A percentile compares a stretch with the other conserved stretches of the same genome.
Conservation (phyloP, 2,113 vertebrate species). For the Grallaria varia region DNA sequence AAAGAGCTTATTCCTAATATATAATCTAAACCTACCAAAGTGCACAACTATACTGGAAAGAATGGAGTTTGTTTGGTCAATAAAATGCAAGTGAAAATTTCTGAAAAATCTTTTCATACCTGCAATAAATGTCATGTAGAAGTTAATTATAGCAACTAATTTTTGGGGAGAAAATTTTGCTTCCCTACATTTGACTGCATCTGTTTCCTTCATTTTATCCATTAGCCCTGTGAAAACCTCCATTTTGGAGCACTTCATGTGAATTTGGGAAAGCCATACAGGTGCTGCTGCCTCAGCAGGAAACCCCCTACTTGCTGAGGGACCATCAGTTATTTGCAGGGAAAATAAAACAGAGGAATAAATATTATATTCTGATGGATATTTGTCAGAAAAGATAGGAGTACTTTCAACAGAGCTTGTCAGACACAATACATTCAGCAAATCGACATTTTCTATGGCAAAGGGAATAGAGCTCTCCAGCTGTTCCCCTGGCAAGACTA, state of each 20-base stretch:
- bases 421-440: constrained; percentile 59
- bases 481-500: constrained; percentile 73
- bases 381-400: constrained; percentile 70
- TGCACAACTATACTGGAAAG: neutral
- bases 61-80: fast-evolving
- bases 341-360: constrained; percentile 71
- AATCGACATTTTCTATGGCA: constrained; percentile 70
- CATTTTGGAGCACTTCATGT: constrained; percentile 25
- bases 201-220: constrained; percentile 14
- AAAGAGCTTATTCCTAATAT: neutral
- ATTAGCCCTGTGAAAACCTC: constrained; percentile 27
- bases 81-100: neutral
- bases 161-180: neutral
- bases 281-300: constrained; percentile 65
- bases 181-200: neutral
- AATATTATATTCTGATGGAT: constrained; percentile 78
- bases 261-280: neutral
- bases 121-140: neutral
- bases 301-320: constrained; percentile 53
- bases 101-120: neutral
- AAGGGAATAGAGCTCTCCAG: constrained; percentile 70
- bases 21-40: neutral
- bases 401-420: constrained; percentile 64
- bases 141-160: neutral
- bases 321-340: constrained; percentile 65